Conservation (phyloP, 2,888 invertebrate species). For the Athetis lepigone region DNA sequence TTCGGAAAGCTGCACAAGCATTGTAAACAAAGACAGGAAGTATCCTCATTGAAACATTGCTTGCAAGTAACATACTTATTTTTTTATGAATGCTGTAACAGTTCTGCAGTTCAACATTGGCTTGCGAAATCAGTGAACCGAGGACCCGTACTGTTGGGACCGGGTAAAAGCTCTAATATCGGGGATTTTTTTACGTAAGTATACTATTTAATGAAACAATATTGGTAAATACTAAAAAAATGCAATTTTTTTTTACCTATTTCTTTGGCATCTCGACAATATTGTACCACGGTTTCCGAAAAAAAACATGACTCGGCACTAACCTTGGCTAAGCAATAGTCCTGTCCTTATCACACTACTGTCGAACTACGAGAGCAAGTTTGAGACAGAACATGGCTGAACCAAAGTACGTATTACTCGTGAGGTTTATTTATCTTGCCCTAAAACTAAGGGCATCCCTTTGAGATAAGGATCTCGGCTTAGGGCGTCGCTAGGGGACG, state of each 20-base stretch:
- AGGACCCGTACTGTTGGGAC: conserved; percentile 7
- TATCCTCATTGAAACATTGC: conserved; percentile 59
- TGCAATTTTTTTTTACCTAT: too few species aligned
- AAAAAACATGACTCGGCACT: too few species aligned
- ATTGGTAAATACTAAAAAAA: too few species aligned
- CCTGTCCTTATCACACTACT: too few species aligned
- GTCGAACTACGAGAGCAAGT: too few species aligned
- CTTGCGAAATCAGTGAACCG: conserved; percentile 44
- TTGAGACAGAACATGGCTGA: too few species aligned
- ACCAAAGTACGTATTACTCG: too few species aligned
- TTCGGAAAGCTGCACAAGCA: conserved; percentile 71
- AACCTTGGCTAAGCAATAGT: too few species aligned
- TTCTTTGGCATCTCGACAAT: too few species aligned
- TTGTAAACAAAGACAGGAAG: conserved; percentile 78
- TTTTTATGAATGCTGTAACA: conserved; percentile 55
- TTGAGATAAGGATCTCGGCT: not conserved
- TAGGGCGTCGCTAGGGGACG: not conserved
- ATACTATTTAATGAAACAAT: not conserved
- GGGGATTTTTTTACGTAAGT: conserved; percentile 11
- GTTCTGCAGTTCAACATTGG: conserved; percentile 64
- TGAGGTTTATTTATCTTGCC: too few species aligned
- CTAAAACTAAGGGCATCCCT: too few species aligned
- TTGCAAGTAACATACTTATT: conserved; percentile 47
- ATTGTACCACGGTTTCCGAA: too few species aligned
- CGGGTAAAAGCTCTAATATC: not conserved